Evolutionary conservation across 2,888 invertebrate genomes (phyloP).

Genomic region (Agonopterix arenella): DNA sequence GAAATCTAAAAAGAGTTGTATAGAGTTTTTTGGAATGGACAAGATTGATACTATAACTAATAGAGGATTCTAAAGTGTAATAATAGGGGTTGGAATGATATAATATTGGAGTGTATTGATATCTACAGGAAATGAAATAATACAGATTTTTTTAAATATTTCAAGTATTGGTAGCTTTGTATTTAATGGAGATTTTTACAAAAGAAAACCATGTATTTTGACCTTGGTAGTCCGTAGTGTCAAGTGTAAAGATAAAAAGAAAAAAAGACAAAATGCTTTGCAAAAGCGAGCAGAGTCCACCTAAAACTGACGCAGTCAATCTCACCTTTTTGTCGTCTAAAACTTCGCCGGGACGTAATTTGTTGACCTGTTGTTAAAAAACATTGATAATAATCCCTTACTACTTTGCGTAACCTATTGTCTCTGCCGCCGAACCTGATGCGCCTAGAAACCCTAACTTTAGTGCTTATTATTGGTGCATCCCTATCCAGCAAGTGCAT

Average conservation of each 20-base stretch:
- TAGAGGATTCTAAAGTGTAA: too few species aligned
- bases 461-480: constrained; percentile 55
- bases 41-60: constrained; percentile 11
- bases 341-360: constrained; percentile 96
- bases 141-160: too few species aligned
- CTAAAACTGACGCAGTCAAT: constrained; percentile 71
- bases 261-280: constrained; percentile 64
- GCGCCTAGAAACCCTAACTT: constrained; percentile 34
- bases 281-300: constrained; percentile 69
- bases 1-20: constrained; percentile 22
- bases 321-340: constrained; percentile 96
- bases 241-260: constrained; percentile 28
- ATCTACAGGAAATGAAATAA: too few species aligned
- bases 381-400: constrained; percentile 63
- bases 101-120: too few species aligned
- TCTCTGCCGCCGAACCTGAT: constrained; percentile 71
- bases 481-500: constrained; percentile 58
- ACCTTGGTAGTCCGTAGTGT: constrained; percentile 10
- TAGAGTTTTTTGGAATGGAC: constrained; percentile 19
- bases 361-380: constrained; percentile 84
- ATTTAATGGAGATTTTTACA: not conserved
- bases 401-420: constrained; percentile 42
- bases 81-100: too few species aligned
- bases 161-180: too few species aligned
- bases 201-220: not conserved